Evolutionary conservation across 2,888 invertebrate species (phyloP).

Genomic region (Plusia festucae): DNA sequence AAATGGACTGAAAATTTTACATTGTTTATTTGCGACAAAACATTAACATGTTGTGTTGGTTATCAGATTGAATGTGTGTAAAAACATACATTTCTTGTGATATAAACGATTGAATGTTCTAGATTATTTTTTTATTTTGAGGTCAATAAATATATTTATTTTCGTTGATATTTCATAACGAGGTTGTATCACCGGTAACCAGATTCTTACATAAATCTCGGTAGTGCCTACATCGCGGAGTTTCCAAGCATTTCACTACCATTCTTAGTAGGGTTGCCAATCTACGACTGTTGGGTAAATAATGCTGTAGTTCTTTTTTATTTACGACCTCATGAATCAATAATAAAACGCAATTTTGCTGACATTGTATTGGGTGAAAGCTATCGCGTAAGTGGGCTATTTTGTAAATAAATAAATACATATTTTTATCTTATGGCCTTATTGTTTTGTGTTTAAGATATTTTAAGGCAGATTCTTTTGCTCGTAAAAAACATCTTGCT

Average conservation of each 20-base stretch:
- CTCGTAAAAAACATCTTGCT: neutral
- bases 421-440: neutral
- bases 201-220: conserved; percentile 63
- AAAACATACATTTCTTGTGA: too few relatives aligned
- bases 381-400: neutral
- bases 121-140: neutral
- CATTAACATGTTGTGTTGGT: too few relatives aligned
- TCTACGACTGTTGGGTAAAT: neutral
- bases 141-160: conserved; percentile 38
- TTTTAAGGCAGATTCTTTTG: neutral
- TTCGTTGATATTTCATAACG: conserved; percentile 31
- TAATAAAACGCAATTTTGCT: neutral
- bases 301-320: neutral
- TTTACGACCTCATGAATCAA: conserved; percentile 1
- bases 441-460: neutral
- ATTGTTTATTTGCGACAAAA: too few relatives aligned
- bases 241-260: conserved; percentile 50
- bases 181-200: conserved; percentile 53
- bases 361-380: neutral
- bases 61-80: too few relatives aligned
- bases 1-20: too few relatives aligned
- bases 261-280: conserved; percentile 33
- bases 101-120: too few relatives aligned
- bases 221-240: conserved; percentile 53
- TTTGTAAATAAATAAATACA: neutral